Conservation (phyloP, 1,140 invertebrate species). For the Dreissena rostriformis region DNA sequence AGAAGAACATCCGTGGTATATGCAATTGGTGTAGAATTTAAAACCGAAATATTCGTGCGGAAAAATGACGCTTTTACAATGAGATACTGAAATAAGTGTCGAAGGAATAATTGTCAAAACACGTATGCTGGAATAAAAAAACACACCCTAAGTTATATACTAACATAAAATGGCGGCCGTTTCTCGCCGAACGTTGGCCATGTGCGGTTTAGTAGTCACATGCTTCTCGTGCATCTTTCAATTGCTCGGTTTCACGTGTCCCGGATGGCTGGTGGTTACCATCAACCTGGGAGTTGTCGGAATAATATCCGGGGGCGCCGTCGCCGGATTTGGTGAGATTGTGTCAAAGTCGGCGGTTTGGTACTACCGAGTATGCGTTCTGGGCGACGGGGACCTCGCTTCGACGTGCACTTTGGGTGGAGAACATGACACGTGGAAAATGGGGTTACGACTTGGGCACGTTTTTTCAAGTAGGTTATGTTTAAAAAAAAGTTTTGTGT, state of each 20-base stretch:
- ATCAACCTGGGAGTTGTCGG: background rate
- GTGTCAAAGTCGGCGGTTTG: background rate
- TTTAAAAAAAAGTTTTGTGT: too few species aligned
- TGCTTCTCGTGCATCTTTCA: background rate
- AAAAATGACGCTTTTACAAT: too few species aligned
- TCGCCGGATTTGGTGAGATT: background rate
- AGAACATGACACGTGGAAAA: background rate
- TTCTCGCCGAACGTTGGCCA: slow-evolving; percentile 5
- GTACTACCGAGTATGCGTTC: slow-evolving; percentile 2
- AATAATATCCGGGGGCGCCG: too few species aligned
- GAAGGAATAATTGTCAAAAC: too few species aligned
- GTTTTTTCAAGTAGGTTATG: background rate
- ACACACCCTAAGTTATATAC: too few species aligned
- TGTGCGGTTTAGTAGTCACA: background rate
- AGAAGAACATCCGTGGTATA: too few species aligned
- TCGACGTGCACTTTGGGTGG: background rate
- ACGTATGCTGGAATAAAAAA: too few species aligned
- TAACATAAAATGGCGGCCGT: too few species aligned
- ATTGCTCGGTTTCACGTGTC: background rate
- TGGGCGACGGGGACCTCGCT: background rate
- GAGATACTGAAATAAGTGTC: too few species aligned
- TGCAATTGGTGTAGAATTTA: too few species aligned
- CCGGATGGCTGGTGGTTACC: slow-evolving; percentile 8
- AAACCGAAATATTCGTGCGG: too few species aligned
- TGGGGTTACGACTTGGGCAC: background rate